phyloP scores from a whole-genome alignment of 2,113 vertebrate species.

The Ranitomeya imitator region DNA sequence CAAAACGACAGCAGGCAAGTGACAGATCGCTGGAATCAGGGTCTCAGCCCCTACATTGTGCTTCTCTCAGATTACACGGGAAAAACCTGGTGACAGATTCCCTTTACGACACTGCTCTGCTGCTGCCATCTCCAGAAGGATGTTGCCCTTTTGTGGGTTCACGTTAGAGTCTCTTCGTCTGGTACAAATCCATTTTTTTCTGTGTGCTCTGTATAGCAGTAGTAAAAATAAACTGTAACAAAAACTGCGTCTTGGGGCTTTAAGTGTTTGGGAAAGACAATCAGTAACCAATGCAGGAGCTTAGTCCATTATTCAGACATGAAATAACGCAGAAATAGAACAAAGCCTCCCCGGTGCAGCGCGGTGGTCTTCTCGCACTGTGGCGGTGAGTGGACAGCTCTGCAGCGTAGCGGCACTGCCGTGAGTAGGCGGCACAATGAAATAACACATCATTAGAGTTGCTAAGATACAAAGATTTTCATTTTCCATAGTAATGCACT shows the following conservation, averaged over 20 bases:
- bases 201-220: background rate
- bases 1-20: too few species aligned
- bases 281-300: background rate
- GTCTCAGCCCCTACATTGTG: too few species aligned
- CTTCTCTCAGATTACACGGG: too few species aligned
- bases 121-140: too few species aligned
- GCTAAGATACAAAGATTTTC: constrained; percentile 53
- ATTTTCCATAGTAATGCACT: constrained; percentile 52
- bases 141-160: background rate
- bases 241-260: background rate
- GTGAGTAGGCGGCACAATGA: constrained; percentile 47
- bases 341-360: background rate
- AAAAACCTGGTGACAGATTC: too few species aligned
- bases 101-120: too few species aligned
- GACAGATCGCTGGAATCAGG: too few species aligned
- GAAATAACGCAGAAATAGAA: background rate
- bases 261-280: background rate
- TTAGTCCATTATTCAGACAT: background rate
- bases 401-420: constrained; percentile 3
- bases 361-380: background rate
- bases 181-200: background rate
- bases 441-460: constrained; percentile 51
- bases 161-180: background rate
- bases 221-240: too few species aligned
- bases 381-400: constrained; percentile 10